Percentiles rank a stretch among this genome's conserved stretches.
phyloP scores from a whole-genome alignment of 2,888 invertebrate genomes.

The Drosophila maculinotata region DNA sequence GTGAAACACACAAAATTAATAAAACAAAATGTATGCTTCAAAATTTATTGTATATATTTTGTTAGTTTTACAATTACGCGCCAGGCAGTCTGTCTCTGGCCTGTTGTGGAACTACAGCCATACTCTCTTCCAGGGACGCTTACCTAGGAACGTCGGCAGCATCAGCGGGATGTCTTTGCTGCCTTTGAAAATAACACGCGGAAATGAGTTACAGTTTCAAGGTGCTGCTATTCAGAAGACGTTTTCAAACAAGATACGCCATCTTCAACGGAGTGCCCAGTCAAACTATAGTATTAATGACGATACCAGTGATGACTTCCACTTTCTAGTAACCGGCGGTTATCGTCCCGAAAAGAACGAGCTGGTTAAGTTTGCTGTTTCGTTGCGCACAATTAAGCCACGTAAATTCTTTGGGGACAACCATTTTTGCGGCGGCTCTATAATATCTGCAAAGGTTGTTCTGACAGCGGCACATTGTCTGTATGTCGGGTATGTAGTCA shows the following conservation, averaged over 20 bases:
- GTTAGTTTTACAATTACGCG: slow-evolving; percentile 4
- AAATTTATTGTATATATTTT: slow-evolving; percentile 53
- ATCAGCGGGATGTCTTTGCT: neutral
- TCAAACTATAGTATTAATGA: neutral
- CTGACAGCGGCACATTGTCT: slow-evolving; percentile 73
- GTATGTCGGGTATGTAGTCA: slow-evolving; percentile 26
- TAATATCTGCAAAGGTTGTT: slow-evolving; percentile 44
- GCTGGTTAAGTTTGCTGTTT: slow-evolving; percentile 49
- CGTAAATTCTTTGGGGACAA: slow-evolving; percentile 58
- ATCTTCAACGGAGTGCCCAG: neutral
- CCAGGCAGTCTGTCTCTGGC: neutral
- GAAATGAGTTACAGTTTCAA: neutral
- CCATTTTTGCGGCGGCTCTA: slow-evolving; percentile 67
- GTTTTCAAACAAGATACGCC: too few relatives aligned
- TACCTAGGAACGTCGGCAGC: neutral
- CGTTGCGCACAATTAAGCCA: slow-evolving; percentile 27
- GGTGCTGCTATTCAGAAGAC: neutral
- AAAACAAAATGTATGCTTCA: slow-evolving; percentile 40
- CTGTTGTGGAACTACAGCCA: slow-evolving; percentile 5
- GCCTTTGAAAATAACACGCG: neutral
- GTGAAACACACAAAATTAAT: neutral
- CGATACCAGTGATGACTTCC: slow-evolving; percentile 32
- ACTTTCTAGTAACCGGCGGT: slow-evolving; percentile 65
- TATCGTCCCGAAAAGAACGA: slow-evolving; percentile 52
- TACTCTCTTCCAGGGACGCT: neutral